A percentile compares a stretch with the other conserved stretches of the same genome.
Evolutionary conservation across 2,888 invertebrate genomes (phyloP).

Genomic region (Himalopsyche japonica): DNA sequence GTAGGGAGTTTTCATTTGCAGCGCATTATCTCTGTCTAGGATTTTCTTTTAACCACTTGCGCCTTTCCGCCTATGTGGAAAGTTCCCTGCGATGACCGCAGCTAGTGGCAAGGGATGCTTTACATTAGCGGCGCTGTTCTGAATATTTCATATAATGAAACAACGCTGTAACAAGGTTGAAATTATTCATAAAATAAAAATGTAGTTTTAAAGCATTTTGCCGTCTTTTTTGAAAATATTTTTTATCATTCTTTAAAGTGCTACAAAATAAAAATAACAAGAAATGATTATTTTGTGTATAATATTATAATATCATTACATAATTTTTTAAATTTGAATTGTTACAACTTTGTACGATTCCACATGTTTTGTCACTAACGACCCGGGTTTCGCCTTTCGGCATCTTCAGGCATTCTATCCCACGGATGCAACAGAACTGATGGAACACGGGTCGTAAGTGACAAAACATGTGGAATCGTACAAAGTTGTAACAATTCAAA

Average conservation of each 20-base stretch:
- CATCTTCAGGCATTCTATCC: no score
- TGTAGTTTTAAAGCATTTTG: background rate
- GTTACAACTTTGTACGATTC: no score
- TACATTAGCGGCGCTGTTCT: background rate
- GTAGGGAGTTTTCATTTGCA: constrained; percentile 31
- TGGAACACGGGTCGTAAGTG: no score
- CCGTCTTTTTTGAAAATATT: background rate
- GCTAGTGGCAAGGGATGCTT: background rate
- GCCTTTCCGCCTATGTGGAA: background rate
- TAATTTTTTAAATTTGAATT: no score
- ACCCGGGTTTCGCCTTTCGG: no score
- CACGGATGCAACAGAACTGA: no score
- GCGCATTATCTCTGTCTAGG: constrained; percentile 32
- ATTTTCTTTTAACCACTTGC: constrained; percentile 23
- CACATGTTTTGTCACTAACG: no score
- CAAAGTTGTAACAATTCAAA: no score
- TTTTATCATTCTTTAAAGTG: background rate
- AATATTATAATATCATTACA: no score
- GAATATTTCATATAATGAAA: background rate
- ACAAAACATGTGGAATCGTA: no score
- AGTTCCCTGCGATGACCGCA: background rate
- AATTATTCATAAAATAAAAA: background rate
- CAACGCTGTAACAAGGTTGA: background rate
- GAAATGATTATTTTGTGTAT: no score
- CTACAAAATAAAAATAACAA: no score